Evolutionary conservation across 2,888 invertebrate genomes (phyloP).

Genomic region (Biston stratarius): DNA sequence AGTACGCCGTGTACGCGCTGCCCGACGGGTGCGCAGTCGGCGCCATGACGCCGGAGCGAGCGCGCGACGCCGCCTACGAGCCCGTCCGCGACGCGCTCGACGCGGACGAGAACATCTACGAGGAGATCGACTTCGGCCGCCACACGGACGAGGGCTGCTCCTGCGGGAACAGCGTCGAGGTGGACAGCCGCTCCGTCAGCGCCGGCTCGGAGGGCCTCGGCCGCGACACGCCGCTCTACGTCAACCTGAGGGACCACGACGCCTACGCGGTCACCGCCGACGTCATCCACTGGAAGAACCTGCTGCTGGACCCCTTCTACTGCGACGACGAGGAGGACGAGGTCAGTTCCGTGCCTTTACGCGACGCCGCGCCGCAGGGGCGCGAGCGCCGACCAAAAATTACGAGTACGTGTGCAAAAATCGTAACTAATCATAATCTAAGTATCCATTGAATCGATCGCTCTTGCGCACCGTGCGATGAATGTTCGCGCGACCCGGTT

Average conservation of each 20-base stretch:
- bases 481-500: not conserved
- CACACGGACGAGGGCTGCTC: slow-evolving; percentile 81
- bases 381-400: too few relatives aligned
- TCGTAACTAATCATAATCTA: not conserved
- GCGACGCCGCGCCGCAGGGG: too few relatives aligned
- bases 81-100: slow-evolving; percentile 77
- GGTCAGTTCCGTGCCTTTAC: slow-evolving; percentile 72
- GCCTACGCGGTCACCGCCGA: slow-evolving; percentile 81
- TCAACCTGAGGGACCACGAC: slow-evolving; percentile 78
- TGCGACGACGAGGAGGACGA: slow-evolving; percentile 86
- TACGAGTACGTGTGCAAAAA: not conserved
- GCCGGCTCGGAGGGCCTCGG: slow-evolving; percentile 77
- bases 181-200: slow-evolving; percentile 79
- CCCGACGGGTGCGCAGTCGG: slow-evolving; percentile 68
- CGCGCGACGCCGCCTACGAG: slow-evolving; percentile 80
- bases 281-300: slow-evolving; percentile 85
- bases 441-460: not conserved
- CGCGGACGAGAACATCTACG: slow-evolving; percentile 82
- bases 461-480: not conserved
- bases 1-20: slow-evolving; percentile 74
- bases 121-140: slow-evolving; percentile 78
- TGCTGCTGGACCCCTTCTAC: slow-evolving; percentile 78
- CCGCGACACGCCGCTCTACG: slow-evolving; percentile 80
- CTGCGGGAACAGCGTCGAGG: slow-evolving; percentile 79
- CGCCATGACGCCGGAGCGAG: slow-evolving; percentile 78